phyloP scores from a whole-genome alignment of 2,888 invertebrate genomes.

The Petrolisthes cinctipes region DNA sequence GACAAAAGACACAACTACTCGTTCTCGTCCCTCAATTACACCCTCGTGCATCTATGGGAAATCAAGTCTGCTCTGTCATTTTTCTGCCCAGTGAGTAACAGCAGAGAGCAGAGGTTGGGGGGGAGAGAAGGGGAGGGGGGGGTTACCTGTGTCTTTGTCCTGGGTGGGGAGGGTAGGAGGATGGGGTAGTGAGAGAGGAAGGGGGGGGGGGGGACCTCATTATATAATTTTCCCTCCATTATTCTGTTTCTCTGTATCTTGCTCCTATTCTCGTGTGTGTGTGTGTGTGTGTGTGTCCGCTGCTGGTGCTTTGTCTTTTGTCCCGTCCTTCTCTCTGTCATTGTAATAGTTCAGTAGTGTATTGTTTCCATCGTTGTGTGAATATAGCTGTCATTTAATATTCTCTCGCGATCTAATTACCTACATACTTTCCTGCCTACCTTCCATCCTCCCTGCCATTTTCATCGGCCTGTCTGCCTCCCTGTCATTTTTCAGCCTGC shows the following conservation, averaged over 20 bases:
- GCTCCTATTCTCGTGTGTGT: not conserved
- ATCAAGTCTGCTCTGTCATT: constrained; percentile 9
- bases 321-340: not conserved
- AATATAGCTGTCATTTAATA: no score
- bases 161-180: not conserved
- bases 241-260: constrained; percentile 4
- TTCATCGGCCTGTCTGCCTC: no score
- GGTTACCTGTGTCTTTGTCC: not conserved
- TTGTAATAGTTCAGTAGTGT: no score
- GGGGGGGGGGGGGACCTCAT: not conserved
- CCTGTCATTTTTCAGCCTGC: not conserved
- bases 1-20: not conserved
- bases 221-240: constrained; percentile 9
- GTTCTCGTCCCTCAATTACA: not conserved
- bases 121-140: not conserved
- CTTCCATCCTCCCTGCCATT: no score
- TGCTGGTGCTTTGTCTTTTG: not conserved
- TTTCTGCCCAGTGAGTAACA: constrained; percentile 16
- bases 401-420: no score
- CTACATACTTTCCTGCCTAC: no score
- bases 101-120: not conserved
- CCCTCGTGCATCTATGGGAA: constrained; percentile 6
- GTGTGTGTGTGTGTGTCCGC: not conserved
- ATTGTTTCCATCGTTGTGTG: no score
- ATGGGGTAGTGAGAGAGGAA: no score